Conservation (phyloP, 2,888 invertebrate genomes). For the Cantharis nigra region DNA sequence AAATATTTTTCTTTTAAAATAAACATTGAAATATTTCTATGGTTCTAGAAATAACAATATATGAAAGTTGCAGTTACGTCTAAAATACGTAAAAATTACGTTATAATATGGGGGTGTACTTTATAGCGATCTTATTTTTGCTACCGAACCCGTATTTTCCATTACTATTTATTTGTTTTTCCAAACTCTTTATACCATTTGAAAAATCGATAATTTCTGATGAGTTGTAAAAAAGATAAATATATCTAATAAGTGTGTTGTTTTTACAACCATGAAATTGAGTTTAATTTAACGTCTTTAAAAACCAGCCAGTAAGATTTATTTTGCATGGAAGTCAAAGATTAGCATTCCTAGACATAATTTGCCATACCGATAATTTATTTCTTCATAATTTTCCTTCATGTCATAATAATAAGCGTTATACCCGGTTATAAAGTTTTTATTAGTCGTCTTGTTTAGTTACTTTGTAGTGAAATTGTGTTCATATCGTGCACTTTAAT, state of each 20-base stretch:
- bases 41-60: too few species aligned
- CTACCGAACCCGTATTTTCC: background rate
- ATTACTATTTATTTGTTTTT: background rate
- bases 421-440: background rate
- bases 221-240: background rate
- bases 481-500: background rate
- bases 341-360: background rate
- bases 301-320: background rate
- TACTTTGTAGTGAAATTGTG: background rate
- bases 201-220: background rate
- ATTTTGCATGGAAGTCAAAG: background rate
- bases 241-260: background rate
- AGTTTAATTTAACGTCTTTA: background rate
- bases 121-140: too few species aligned
- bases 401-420: background rate
- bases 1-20: too few species aligned
- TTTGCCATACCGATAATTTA: background rate
- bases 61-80: too few species aligned
- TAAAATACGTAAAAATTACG: too few species aligned
- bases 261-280: background rate
- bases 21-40: too few species aligned
- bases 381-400: background rate
- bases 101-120: too few species aligned
- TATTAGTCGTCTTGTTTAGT: background rate
- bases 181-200: background rate